Percentiles rank a stretch among this genome's conserved stretches.
Evolutionary conservation across 2,888 invertebrate species (phyloP).

Genomic region (Eristalis intricaria): DNA sequence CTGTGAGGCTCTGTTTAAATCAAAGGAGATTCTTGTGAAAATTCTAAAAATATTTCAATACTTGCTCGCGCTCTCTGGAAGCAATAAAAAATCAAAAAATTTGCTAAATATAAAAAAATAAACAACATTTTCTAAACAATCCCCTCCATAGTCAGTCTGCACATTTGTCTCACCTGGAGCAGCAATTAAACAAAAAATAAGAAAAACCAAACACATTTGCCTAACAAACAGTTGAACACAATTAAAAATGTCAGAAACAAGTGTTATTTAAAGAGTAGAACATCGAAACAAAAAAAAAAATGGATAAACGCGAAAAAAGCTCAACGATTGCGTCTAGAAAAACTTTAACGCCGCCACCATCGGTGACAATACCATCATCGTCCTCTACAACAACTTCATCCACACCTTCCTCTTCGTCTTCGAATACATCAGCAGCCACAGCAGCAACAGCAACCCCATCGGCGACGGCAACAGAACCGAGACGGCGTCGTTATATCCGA

Average conservation of each 20-base stretch:
- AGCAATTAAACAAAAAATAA: constrained; percentile 27
- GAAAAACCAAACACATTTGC: constrained; percentile 19
- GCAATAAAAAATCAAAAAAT: too few relatives aligned
- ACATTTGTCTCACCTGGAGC: not conserved
- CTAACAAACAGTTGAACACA: constrained; percentile 26
- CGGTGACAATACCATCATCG: constrained; percentile 42
- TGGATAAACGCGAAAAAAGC: constrained; percentile 69
- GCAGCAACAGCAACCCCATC: constrained; percentile 62
- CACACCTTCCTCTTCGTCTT: constrained; percentile 58
- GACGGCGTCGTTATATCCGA: constrained; percentile 88
- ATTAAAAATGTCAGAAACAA: constrained; percentile 38
- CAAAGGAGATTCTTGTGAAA: too few relatives aligned
- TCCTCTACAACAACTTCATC: constrained; percentile 69
- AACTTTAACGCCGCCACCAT: constrained; percentile 65
- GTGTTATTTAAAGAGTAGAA: constrained; percentile 3
- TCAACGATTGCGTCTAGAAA: constrained; percentile 42
- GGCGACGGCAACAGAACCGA: constrained; percentile 81
- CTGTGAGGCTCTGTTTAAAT: too few relatives aligned
- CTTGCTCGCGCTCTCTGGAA: too few relatives aligned
- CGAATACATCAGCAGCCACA: constrained; percentile 51
- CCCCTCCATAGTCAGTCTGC: too few relatives aligned
- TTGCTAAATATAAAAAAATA: too few relatives aligned
- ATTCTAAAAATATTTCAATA: too few relatives aligned
- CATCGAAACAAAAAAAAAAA: constrained; percentile 28
- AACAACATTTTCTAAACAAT: too few relatives aligned